These are phyloP conservation scores for Gephyroberyx darwinii DNA, from an alignment of 2,797 vertebrate species.

Conservation along the genomic window DNA sequence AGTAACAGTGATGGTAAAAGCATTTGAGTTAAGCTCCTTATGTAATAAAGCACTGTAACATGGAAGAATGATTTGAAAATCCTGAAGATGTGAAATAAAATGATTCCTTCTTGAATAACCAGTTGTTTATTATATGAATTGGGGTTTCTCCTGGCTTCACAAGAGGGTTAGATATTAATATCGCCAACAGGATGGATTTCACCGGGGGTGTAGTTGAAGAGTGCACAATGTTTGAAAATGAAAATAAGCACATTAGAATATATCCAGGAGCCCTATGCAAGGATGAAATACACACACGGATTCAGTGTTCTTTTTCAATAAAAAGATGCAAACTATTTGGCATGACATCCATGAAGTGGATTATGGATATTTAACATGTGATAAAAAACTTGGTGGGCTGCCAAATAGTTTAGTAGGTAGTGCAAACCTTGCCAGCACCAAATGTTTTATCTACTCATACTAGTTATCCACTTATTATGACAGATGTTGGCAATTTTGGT, in stretches of 20 bases:
- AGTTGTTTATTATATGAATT: not conserved
- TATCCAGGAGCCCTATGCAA: not conserved
- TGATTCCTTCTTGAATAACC: constrained; percentile 13
- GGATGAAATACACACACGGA: not conserved
- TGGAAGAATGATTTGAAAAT: constrained; percentile 4
- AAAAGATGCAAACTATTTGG: too few relatives aligned
- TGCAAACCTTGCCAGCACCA: too few relatives aligned
- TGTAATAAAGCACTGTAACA: constrained; percentile 39
- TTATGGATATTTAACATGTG: too few relatives aligned
- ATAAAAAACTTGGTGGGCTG: not conserved
- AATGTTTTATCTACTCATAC: not conserved
- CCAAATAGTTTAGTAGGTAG: too few relatives aligned
- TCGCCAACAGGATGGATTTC: not conserved
- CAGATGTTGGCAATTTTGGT: not conserved
- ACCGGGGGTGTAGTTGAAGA: not conserved
- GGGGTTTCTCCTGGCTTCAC: not conserved
- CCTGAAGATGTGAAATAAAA: constrained; percentile 56
- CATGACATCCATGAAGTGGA: too few relatives aligned
- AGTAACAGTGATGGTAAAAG: constrained; percentile 1
- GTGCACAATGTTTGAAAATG: not conserved
- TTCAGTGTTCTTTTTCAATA: not conserved
- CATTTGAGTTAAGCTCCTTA: not conserved
- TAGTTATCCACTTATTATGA: not conserved
- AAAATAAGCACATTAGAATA: not conserved
- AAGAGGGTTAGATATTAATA: not conserved